Evolutionary conservation across 2,797 vertebrate species (phyloP).

Genomic region (Arctocebus calabarensis): DNA sequence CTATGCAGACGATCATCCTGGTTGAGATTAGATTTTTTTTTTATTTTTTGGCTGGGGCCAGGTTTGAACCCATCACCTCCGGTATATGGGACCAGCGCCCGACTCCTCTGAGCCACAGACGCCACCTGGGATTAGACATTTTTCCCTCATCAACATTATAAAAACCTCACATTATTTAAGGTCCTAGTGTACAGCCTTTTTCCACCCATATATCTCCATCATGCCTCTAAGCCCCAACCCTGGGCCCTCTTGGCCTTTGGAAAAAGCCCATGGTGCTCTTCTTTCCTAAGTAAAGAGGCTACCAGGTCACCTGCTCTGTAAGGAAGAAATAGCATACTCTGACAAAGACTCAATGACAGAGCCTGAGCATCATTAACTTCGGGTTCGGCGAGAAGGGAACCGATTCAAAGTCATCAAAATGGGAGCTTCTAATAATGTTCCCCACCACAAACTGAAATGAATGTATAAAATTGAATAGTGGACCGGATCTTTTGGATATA

Average conservation of each 20-base stretch:
- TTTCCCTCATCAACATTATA: neutral
- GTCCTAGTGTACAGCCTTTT: neutral
- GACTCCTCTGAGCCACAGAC: too few species aligned
- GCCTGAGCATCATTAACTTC: neutral
- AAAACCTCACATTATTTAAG: neutral
- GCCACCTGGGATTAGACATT: too few species aligned
- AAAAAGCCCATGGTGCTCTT: neutral
- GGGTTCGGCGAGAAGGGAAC: constrained; percentile 42
- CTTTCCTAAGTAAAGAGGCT: neutral
- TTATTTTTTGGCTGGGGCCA: too few species aligned
- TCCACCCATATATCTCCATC: constrained; percentile 1
- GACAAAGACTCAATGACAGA: constrained; percentile 1
- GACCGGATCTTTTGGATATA: neutral
- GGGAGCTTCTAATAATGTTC: neutral
- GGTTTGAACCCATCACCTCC: too few species aligned
- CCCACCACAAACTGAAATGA: neutral
- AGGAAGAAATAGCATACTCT: constrained; percentile 36
- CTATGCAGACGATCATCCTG: neutral
- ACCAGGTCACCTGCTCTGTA: neutral
- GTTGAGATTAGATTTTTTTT: neutral
- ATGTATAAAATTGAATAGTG: constrained; percentile 26
- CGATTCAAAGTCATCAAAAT: constrained; percentile 54
- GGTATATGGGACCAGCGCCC: too few species aligned
- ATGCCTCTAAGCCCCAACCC: neutral
- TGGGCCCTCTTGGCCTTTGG: neutral